Base-by-base conservation (phyloP, 1,140 invertebrate species). In the Cydia amplana region DNA sequence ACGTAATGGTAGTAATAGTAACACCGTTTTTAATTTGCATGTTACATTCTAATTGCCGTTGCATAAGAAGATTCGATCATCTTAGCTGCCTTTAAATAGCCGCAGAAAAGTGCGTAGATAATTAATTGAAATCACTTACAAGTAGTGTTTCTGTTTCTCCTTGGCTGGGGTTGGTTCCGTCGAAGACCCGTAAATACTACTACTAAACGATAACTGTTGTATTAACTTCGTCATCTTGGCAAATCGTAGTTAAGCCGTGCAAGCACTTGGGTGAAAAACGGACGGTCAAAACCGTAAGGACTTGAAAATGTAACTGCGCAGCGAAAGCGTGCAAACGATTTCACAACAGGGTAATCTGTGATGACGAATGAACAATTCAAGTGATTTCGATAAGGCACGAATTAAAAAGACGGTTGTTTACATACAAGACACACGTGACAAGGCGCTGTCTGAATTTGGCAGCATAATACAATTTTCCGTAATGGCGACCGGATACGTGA, bases 201-300 rank as follows among this genome's bases (percentile, higher is more conserved):
- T 92, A 91, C 88, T 92, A 91, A 90, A 92, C 83, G 85, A 90
- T 89, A 92, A 92, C 80, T 90, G 89, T 89, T 91, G 88, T 87
- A 92, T 89, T 84, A 92, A 88, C 89, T 91, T 92, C 81, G 89
- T 92, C 91, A 92, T 92, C 86, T 84, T 92, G 90, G 78, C 65
- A 79, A 92, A 80, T 83, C 89, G 90, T 92, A 91, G 49, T 92
- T 91, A 87, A 89, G 90, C 90, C 88, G 87, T 92, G 81, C 78
- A 83, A 64, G 67, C 85, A 88, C 87, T 86, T 85, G 63, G 73
- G 79, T 81, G 81, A 18, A 73, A 82, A 92, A 91, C 87, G 87
- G 85, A 91, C 90, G 90, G 90, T 83, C 74, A 78, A 78, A 65
- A 87, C 89, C 90, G 89, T 83, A 79, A 70, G 65, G 77, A 77